Evolutionary conservation across 2,888 invertebrate species (phyloP).

Genomic region (Ophraella communa): DNA sequence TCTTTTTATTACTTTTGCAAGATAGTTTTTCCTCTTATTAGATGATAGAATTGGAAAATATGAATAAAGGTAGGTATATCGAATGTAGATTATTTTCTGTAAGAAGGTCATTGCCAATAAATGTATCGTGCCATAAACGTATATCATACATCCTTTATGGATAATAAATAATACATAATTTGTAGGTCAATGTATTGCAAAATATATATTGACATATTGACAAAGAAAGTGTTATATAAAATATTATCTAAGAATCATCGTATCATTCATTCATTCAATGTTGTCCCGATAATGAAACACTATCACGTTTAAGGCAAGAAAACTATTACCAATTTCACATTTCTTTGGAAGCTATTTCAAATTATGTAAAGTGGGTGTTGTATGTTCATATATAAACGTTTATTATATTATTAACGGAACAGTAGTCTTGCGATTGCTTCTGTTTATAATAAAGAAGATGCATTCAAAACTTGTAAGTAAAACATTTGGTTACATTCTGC

Average conservation of each 20-base stretch:
- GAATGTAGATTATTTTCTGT: neutral
- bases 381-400: slow-evolving; percentile 6
- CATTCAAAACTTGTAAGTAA: slow-evolving; percentile 17
- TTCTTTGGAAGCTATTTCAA: slow-evolving; percentile 13
- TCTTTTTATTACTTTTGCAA: no score
- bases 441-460: neutral
- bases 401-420: neutral
- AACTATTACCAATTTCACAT: slow-evolving; percentile 13
- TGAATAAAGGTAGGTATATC: no score
- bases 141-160: neutral
- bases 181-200: slow-evolving; percentile 6
- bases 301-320: slow-evolving; percentile 7
- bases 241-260: slow-evolving; percentile 13
- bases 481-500: neutral
- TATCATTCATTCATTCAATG: slow-evolving; percentile 1
- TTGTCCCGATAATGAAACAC: slow-evolving; percentile 18
- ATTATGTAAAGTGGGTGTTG: slow-evolving; percentile 1
- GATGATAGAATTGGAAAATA: no score
- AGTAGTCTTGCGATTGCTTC: neutral
- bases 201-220: neutral
- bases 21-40: no score
- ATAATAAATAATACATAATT: slow-evolving; percentile 8
- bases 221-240: slow-evolving; percentile 19
- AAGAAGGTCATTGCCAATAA: neutral
- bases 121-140: neutral